Base-by-base conservation (phyloP, 30 jellyfish, hydroid and myxozoan genomes). In the Morbakka virulenta region DNA sequence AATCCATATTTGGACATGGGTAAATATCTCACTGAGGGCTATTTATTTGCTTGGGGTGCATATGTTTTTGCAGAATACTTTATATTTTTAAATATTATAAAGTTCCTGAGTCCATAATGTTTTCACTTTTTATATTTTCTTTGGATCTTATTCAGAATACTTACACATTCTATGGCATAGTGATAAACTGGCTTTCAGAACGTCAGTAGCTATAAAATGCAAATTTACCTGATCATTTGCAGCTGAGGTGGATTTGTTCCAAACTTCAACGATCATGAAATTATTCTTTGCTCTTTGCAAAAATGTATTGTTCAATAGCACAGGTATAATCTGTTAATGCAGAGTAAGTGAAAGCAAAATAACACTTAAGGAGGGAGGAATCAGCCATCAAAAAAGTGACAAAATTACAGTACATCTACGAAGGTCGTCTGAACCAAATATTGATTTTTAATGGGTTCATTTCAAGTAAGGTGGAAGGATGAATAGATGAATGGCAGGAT, bases 221-320 rank as follows among this genome's bases (percentile, higher is more conserved):
- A 69, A 4, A 0, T 1, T 26, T 33, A 88, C 97, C 93, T 81
- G 32, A 66, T 88, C 97, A 50, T 71, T 74, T 0, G 62, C 83
- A 0, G 90, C 85, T 0, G 90, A 25, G 52, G 85, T 22, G 1
- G 95, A 74, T 53, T 88, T 88, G 53, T 75, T 36, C 97, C 97
- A 88, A 2, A 88, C 73, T 75, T 88, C 97, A 6, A 88, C 50
- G 69, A 88, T 77, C 97, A 88, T 74, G 29, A 72, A 81, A 67
- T 88, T 88, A 36, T 88, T 67, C 36, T 57, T 57, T 14, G 77
- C 76, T 82, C 77, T 75, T 23, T 69, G 74, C 30, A 87, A 48
- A 35, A 69, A 49, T 2, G 35, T 51, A 2, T 26, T 26, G 17
- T 50, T 69, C 57, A 87, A 32, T 3, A 32, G 12, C 11, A 87